Evolutionary conservation across 1,140 invertebrate species (phyloP).

Genomic region (Argopecten irradians): DNA sequence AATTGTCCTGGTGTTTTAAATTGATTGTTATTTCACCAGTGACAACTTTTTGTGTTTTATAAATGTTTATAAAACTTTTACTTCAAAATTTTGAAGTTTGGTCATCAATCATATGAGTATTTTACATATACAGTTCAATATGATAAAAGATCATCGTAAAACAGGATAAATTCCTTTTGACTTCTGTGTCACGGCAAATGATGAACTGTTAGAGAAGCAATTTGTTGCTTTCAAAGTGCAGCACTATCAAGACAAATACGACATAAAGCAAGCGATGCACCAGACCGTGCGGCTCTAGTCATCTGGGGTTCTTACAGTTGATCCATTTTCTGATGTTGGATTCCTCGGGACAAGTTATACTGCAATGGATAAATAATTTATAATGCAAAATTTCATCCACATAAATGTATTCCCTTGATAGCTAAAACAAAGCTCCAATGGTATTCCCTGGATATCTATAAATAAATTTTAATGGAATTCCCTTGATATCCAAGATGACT

Average conservation of each 20-base stretch:
- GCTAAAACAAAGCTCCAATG: not conserved
- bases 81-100: no score
- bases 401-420: not conserved
- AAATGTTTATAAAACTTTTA: no score
- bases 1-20: no score
- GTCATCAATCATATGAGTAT: no score
- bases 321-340: constrained; percentile 1
- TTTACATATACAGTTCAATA: no score
- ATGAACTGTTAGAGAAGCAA: not conserved
- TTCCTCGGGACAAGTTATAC: constrained; percentile 14
- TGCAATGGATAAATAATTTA: not conserved
- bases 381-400: not conserved
- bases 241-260: not conserved
- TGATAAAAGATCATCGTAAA: no score
- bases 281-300: not conserved
- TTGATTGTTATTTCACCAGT: no score
- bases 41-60: no score
- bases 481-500: no score
- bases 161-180: no score
- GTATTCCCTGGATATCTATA: not conserved
- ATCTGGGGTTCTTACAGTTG: not conserved
- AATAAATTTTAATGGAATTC: not conserved
- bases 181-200: no score
- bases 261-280: not conserved
- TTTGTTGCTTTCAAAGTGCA: not conserved